Evolutionary conservation across 2,888 invertebrate species (phyloP), one percentile per base, ranked within the genome.

Genomic region (Melinaea marsaeus): DNA sequence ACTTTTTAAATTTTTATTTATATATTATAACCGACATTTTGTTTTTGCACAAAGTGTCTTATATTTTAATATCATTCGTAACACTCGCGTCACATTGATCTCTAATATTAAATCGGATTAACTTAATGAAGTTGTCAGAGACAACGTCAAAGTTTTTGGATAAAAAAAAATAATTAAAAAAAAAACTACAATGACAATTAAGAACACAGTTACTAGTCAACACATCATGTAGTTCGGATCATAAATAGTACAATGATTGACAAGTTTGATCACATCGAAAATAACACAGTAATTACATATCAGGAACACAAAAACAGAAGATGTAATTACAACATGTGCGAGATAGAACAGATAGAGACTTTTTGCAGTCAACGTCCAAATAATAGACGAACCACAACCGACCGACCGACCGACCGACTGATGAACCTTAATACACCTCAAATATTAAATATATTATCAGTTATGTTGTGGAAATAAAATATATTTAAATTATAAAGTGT

Each of bases 241-340:
- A 13, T 51, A 9, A 60, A 55, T 60, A 58, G 55, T 61, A 58
- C 2, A 51, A 56, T 55, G 58, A 67, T 65, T 32, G 56, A 56
- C 58, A 22, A 57, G 56, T 57, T 57, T 46, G 62, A 67, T 65
- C 62, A 62, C 58, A 60, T 57, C 51, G 37, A 46, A 47, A 58
- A 62, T 61, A 62, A 62, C 60, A 58, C 60, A 55, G 62, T 67
- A 67, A 67, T 67, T 62, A 67, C 35, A 42, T 42, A 37, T 51
- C 33, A 51, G 45, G 55, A 57, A 57, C 58, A 34, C 46, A 60
- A 54, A 37, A 60, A n/a, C 37, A 46, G 46, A 60, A 46, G 22
- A 22, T 22, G 46, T 57, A 55, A 60, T 59, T 60, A 48, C 37
- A 13, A 51, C 55, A 55, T 47, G 42, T 42, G 9, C 58, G 34